A percentile compares a stretch with the other conserved stretches of the same genome.
Conservation (phyloP, 1,140 invertebrate genomes). For the Zaprionus africanus region DNA sequence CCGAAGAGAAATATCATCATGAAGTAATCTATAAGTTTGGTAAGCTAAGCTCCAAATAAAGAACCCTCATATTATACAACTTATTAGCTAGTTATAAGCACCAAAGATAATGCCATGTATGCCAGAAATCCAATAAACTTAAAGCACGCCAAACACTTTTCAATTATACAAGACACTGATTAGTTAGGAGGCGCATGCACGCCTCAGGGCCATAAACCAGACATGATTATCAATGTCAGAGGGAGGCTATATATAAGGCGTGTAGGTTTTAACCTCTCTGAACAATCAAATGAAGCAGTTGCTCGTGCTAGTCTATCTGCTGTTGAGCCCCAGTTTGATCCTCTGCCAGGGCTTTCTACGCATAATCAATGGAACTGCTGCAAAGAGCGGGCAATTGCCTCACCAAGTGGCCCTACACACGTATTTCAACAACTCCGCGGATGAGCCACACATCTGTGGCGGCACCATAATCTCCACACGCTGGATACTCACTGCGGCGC, state of each 20-base stretch:
- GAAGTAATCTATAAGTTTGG: constrained; percentile 87
- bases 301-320: constrained; percentile 13
- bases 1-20: constrained; percentile 89
- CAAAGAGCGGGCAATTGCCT: constrained; percentile 38
- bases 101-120: constrained; percentile 28
- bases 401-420: constrained; percentile 48
- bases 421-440: constrained; percentile 12
- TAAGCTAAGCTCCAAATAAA: constrained; percentile 13
- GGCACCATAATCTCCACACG: constrained; percentile 46
- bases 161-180: constrained; percentile 31
- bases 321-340: constrained; percentile 11
- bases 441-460: constrained; percentile 40
- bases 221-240: background rate
- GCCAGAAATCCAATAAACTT: constrained; percentile 47
- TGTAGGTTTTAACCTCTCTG: background rate
- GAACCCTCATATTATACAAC: constrained; percentile 20
- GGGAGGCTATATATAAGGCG: constrained; percentile 37
- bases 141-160: constrained; percentile 36
- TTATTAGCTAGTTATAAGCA: constrained; percentile 15
- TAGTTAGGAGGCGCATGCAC: constrained; percentile 23
- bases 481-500: constrained; percentile 64
- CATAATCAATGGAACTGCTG: constrained; percentile 52
- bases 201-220: constrained; percentile 28
- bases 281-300: constrained; percentile 29
- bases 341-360: constrained; percentile 38